A percentile compares a stretch with the other conserved stretches of the same genome.
Evolutionary conservation across 2,888 invertebrate genomes (phyloP).

Genomic region (Pseudococcus viburni): DNA sequence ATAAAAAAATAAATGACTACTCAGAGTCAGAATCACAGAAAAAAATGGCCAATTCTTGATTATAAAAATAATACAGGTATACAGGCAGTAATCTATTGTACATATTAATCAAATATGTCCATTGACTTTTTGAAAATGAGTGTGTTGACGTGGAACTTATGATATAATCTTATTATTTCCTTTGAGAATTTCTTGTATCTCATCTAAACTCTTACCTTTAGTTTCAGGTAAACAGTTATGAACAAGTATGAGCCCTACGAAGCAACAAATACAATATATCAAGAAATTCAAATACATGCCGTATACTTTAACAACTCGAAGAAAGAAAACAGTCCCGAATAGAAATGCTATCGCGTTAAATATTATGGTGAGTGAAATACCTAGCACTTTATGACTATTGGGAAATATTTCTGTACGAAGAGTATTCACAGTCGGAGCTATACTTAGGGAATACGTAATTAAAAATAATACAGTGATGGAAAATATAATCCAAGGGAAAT

Average conservation of each 20-base stretch:
- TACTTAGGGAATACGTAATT: background rate
- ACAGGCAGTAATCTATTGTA: too few relatives aligned
- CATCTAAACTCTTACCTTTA: constrained; percentile 17
- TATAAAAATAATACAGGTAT: too few relatives aligned
- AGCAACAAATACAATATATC: background rate
- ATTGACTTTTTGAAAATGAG: too few relatives aligned
- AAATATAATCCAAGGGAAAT: constrained; percentile 35
- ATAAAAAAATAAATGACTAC: too few relatives aligned
- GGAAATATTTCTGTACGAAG: constrained; percentile 55
- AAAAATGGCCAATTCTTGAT: too few relatives aligned
- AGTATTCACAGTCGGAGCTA: background rate
- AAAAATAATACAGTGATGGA: background rate
- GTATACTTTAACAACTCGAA: background rate
- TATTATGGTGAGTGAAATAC: background rate
- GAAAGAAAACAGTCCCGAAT: background rate
- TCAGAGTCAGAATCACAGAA: too few relatives aligned
- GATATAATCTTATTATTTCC: background rate
- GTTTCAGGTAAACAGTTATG: background rate
- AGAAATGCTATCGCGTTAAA: background rate
- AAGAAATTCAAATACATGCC: constrained; percentile 41
- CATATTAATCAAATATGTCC: too few relatives aligned
- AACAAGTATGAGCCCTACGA: background rate
- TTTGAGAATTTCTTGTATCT: constrained; percentile 45
- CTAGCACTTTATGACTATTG: constrained; percentile 1
- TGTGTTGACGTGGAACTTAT: background rate